Evolutionary conservation across 1,140 invertebrate species (phyloP), one percentile per base, ranked within the genome.

Genomic region (Neuroterus valhalla): DNA sequence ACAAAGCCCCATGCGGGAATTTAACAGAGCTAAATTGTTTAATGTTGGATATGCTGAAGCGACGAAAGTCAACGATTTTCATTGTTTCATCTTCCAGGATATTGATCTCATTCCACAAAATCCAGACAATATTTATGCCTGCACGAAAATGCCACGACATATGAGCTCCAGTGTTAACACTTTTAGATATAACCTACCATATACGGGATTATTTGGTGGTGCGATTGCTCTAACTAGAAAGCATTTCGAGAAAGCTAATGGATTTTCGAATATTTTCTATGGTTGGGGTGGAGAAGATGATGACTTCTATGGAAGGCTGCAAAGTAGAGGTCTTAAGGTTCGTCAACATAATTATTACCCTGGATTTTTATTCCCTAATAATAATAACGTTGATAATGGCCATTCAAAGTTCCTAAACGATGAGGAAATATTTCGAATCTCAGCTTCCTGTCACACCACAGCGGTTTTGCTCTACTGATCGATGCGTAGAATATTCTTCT

Each of bases 31-130:
- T 0, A 96, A 97, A 87, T 91, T 99, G 10, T 94, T 99, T 82
- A 99, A 99, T 87, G 94, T 98, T 77, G 98, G 97, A 1, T 97
- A 96, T 77, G 87, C 92, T 4, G 94, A 96, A 82, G 96, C 96
- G 0, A 87, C 91, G 38, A 91, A 91, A 78, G 92, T 93, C 43
- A 92, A 92, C 71, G 92, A 93, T 66, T 97, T 94, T 88, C 93
- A 96, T 26, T 99, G 98, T 85, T 93, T 98, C 66, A 94, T 99
- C 68, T 95, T 99, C 82, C 98, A 99, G 89, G 98, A 99, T 87
- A 96, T 99, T 50, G 98, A 99, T 91, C 89, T 99, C 19, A 91
- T 99, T 71, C 98, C 98, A 12, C 92, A 98, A 78, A 96, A 96
- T 89, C 93, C 93, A 71, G 93, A 94, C 3, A 98, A 99, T 90